A percentile compares a stretch with the other conserved stretches of the same genome.
phyloP scores from a whole-genome alignment of 1,140 invertebrate species.

The Euwallacea similis region DNA sequence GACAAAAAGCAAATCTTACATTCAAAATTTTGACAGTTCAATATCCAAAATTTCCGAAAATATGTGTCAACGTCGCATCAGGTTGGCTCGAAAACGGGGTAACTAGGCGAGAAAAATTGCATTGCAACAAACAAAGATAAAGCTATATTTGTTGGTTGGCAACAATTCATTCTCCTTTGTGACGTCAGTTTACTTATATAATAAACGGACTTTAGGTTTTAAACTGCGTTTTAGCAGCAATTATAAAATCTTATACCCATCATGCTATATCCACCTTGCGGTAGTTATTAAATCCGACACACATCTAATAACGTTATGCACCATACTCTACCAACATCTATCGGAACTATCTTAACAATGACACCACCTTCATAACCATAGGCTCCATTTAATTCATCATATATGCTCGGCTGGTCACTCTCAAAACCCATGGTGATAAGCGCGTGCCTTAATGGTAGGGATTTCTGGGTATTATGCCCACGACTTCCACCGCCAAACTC shows the following conservation, averaged over 20 bases:
- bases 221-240: no score
- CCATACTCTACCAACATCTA: slow-evolving; percentile 11
- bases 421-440: slow-evolving; percentile 31
- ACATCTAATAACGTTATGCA: slow-evolving; percentile 21
- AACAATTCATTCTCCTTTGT: no score
- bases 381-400: slow-evolving; percentile 48
- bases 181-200: not conserved
- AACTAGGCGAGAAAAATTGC: not conserved
- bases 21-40: no score
- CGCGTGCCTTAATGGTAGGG: slow-evolving; percentile 42
- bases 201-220: no score
- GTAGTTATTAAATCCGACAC: slow-evolving; percentile 16
- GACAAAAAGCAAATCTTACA: no score
- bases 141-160: no score
- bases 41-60: no score
- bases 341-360: slow-evolving; percentile 32
- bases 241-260: slow-evolving; percentile 1
- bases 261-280: slow-evolving; percentile 17
- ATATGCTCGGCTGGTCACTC: slow-evolving; percentile 42
- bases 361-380: slow-evolving; percentile 45
- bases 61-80: no score
- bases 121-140: no score
- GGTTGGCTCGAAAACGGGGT: no score
- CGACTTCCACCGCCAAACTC: slow-evolving; percentile 29
- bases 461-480: slow-evolving; percentile 38